phyloP scores from a whole-genome alignment of 1,140 invertebrate genomes.

The Araneus ventricosus region DNA sequence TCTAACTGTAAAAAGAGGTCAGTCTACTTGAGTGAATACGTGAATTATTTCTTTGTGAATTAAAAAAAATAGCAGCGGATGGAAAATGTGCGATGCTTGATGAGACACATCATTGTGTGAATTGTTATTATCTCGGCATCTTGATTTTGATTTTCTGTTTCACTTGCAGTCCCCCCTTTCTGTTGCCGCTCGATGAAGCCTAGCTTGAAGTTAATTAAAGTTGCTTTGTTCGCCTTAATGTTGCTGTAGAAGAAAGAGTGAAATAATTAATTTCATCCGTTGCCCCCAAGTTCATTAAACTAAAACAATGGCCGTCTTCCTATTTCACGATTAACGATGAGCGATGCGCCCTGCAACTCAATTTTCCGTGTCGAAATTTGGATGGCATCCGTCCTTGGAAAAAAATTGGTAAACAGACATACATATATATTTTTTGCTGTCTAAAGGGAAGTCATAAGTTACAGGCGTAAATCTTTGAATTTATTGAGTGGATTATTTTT shows the following conservation, averaged over 20 bases:
- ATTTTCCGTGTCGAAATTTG: slow-evolving; percentile 11
- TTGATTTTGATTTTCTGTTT: slow-evolving; percentile 29
- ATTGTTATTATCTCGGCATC: not conserved
- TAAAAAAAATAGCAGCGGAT: not conserved
- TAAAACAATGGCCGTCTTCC: slow-evolving; percentile 8
- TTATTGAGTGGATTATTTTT: slow-evolving; percentile 3
- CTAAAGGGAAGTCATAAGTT: not conserved
- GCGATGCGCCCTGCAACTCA: not conserved
- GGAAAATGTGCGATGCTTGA: not conserved
- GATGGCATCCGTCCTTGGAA: not conserved
- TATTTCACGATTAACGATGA: slow-evolving; percentile 6
- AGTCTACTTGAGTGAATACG: not conserved
- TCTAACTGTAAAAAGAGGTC: not conserved
- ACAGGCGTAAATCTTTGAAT: not conserved
- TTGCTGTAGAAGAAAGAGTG: not conserved
- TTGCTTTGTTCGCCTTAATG: slow-evolving; percentile 2
- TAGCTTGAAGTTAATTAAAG: slow-evolving; percentile 4
- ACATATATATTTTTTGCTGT: not conserved
- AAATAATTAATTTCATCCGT: slow-evolving; percentile 22
- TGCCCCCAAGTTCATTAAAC: slow-evolving; percentile 18
- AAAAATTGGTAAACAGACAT: not conserved
- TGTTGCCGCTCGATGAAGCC: not conserved
- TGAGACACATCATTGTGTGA: not conserved
- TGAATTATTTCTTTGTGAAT: not conserved
- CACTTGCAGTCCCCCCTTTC: not conserved